These are phyloP conservation scores for Philaenus spumarius DNA, from an alignment of 1,140 invertebrate genomes.

Conservation along the genomic window DNA sequence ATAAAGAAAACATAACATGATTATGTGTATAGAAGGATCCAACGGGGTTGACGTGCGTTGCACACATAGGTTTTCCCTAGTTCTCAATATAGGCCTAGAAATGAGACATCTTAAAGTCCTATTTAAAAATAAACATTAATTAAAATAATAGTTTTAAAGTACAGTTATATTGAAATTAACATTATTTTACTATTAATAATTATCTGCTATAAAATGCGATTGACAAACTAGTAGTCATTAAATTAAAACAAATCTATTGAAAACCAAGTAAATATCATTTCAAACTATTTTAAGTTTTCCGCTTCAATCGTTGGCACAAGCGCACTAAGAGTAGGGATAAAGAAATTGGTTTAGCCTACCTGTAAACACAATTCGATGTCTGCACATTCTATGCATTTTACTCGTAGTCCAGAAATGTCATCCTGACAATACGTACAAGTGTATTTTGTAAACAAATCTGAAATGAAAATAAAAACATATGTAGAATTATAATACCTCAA, in stretches of 20 bases:
- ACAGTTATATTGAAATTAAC: no score
- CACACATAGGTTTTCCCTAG: no score
- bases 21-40: no score
- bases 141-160: no score
- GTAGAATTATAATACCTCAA: not conserved
- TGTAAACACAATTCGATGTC: constrained; percentile 87
- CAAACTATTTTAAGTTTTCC: not conserved
- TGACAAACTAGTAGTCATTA: not conserved
- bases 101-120: no score
- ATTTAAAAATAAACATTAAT: no score
- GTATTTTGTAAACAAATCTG: constrained; percentile 69
- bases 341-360: constrained; percentile 46
- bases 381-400: constrained; percentile 80
- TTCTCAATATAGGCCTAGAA: no score
- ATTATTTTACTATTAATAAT: no score
- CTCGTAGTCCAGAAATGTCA: constrained; percentile 75
- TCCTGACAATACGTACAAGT: constrained; percentile 88
- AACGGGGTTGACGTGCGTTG: no score
- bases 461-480: constrained; percentile 28
- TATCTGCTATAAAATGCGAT: no score
- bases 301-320: not conserved
- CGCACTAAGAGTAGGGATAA: not conserved
- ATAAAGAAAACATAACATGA: no score
- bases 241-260: not conserved
- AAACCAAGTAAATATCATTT: not conserved